Evolutionary conservation across 2,113 vertebrate genomes (phyloP).

Genomic region (Colossoma macropomum): DNA sequence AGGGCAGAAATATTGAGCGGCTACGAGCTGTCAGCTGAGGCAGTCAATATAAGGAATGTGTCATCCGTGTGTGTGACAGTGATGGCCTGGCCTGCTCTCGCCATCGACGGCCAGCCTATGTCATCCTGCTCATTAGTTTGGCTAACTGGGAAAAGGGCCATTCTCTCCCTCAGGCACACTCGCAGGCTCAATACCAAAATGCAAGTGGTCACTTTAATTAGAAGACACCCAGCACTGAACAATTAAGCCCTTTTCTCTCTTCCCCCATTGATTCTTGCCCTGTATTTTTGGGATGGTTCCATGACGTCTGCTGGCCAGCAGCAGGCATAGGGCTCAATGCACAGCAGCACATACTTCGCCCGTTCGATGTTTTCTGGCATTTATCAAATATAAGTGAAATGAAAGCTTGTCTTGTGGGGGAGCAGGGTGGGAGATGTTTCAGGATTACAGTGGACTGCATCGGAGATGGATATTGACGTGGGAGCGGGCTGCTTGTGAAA

Average conservation of each 20-base stretch:
- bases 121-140: slow-evolving; percentile 77
- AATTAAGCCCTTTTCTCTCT: slow-evolving; percentile 50
- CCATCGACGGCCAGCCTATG: slow-evolving; percentile 71
- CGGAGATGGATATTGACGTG: slow-evolving; percentile 71
- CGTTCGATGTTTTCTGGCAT: slow-evolving; percentile 42
- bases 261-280: slow-evolving; percentile 43
- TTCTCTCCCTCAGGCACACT: slow-evolving; percentile 47
- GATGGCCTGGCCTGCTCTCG: slow-evolving; percentile 67
- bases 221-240: slow-evolving; percentile 46
- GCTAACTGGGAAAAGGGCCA: slow-evolving; percentile 56
- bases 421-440: slow-evolving; percentile 53
- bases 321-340: slow-evolving; percentile 22
- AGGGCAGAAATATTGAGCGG: neutral
- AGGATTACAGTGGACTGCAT: slow-evolving; percentile 68
- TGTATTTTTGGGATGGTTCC: slow-evolving; percentile 40
- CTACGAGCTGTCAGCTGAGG: slow-evolving; percentile 61
- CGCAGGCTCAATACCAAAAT: slow-evolving; percentile 53
- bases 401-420: slow-evolving; percentile 43
- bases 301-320: neutral
- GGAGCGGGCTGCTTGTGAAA: slow-evolving; percentile 73
- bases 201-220: slow-evolving; percentile 49
- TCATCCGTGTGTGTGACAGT: slow-evolving; percentile 68
- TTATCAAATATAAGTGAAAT: slow-evolving; percentile 61
- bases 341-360: slow-evolving; percentile 22
- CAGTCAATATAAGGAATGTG: slow-evolving; percentile 72